Conservation (phyloP, 2,113 vertebrate species). For the Myanophis thanlyinensis region DNA sequence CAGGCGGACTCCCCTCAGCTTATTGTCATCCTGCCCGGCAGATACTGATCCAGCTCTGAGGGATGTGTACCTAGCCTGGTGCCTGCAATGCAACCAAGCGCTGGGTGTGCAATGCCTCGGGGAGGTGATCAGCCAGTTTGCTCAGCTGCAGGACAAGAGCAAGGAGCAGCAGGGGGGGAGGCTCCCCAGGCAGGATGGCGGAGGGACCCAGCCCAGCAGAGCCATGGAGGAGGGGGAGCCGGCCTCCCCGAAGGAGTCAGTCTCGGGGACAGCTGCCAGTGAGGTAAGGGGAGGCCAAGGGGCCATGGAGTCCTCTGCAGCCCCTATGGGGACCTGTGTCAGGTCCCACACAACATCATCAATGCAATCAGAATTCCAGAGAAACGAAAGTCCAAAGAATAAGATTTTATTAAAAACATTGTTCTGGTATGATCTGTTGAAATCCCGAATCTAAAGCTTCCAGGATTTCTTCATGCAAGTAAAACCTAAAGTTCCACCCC, state of each 20-base stretch:
- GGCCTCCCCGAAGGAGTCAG: not conserved
- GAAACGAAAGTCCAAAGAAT: too few relatives aligned
- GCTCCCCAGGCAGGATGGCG: slow-evolving; percentile 19
- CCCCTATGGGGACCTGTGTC: too few relatives aligned
- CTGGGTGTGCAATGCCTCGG: slow-evolving; percentile 74
- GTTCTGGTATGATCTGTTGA: too few relatives aligned
- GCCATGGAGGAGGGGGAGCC: not conserved
- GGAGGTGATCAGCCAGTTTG: slow-evolving; percentile 80
- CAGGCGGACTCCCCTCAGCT: not conserved
- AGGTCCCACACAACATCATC: too few relatives aligned
- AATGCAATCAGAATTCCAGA: too few relatives aligned
- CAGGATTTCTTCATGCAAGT: too few relatives aligned
- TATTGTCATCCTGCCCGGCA: not conserved
- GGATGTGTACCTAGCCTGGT: slow-evolving; percentile 66
- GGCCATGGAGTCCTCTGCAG: not conserved
- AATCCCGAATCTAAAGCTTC: too few relatives aligned
- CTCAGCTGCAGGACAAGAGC: slow-evolving; percentile 75
- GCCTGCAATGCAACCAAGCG: slow-evolving; percentile 78
- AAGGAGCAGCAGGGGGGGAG: slow-evolving; percentile 69
- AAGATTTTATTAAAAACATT: too few relatives aligned
- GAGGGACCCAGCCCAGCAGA: too few relatives aligned
- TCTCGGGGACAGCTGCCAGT: not conserved
- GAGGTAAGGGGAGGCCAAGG: not conserved
- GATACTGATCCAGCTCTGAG: slow-evolving; percentile 78
- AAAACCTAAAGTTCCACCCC: too few relatives aligned